Evolutionary conservation across 2,797 vertebrate species (phyloP).

Genomic region (Threskiornis aethiopicus): DNA sequence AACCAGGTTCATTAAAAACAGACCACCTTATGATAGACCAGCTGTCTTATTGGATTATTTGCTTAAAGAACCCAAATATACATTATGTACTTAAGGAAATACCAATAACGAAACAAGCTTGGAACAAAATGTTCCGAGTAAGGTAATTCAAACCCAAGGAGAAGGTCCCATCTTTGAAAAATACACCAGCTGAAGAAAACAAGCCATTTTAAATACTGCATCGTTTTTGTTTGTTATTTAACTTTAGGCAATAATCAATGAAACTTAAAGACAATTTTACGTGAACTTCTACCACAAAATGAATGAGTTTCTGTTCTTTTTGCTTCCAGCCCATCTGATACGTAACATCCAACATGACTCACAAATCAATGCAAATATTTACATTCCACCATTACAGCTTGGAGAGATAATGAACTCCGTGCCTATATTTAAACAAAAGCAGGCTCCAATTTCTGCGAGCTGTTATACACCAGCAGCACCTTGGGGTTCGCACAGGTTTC

Average conservation of each 20-base stretch:
- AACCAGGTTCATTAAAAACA: background rate
- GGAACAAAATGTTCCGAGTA: background rate
- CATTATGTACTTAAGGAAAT: background rate
- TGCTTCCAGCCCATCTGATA: background rate
- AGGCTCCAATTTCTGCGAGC: background rate
- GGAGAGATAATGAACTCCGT: background rate
- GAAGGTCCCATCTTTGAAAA: background rate
- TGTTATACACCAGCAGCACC: background rate
- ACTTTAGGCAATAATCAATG: background rate
- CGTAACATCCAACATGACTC: background rate
- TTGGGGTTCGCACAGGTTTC: background rate
- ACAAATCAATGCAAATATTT: conserved; percentile 56
- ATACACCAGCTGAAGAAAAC: background rate
- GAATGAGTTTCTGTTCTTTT: background rate
- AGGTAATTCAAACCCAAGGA: background rate
- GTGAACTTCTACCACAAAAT: background rate
- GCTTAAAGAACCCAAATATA: background rate
- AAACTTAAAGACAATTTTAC: background rate
- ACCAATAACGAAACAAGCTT: background rate
- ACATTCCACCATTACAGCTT: conserved; percentile 39
- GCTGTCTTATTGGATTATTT: background rate
- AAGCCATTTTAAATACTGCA: background rate
- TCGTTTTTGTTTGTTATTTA: background rate
- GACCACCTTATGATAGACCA: background rate
- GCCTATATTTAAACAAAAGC: background rate